These are phyloP conservation scores for Penaeus japonicus DNA, from an alignment of 1,140 invertebrate species.

Conservation along the genomic window DNA sequence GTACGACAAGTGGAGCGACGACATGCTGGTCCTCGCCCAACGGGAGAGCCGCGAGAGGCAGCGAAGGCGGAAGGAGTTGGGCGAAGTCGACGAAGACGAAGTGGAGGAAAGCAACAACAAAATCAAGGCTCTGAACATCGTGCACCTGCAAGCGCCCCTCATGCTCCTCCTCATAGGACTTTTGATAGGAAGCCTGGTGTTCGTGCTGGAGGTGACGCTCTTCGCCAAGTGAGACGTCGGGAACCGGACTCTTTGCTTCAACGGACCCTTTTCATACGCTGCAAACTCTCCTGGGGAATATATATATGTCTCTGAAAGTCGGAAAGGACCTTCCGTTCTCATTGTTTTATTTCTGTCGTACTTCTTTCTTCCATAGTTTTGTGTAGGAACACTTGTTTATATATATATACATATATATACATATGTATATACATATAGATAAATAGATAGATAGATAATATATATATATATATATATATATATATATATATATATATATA, in stretches of 20 bases:
- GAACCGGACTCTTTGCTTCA: too few species aligned
- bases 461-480: slow-evolving; percentile 9
- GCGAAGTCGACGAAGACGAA: background rate
- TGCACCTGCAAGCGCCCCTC: background rate
- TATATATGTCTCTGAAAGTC: too few species aligned
- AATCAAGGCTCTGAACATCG: background rate
- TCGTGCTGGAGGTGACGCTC: background rate
- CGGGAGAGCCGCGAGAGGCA: background rate
- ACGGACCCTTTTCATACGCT: too few species aligned
- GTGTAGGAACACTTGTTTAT: too few species aligned
- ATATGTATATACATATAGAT: background rate
- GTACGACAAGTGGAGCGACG: background rate
- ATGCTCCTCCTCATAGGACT: background rate
- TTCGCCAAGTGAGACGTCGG: too few species aligned
- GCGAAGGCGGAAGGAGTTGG: background rate
- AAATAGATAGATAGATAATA: background rate
- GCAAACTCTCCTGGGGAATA: too few species aligned
- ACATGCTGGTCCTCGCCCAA: background rate
- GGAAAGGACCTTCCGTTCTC: too few species aligned
- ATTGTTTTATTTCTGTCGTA: background rate
- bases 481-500: background rate
- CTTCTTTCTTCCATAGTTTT: background rate
- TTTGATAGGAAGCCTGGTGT: too few species aligned
- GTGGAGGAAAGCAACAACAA: background rate
- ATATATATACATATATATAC: slow-evolving; percentile 8